A percentile compares a stretch with the other conserved stretches of the same genome.
Conservation (phyloP, 2,888 invertebrate genomes). For the Hirudinaria manillensis region DNA sequence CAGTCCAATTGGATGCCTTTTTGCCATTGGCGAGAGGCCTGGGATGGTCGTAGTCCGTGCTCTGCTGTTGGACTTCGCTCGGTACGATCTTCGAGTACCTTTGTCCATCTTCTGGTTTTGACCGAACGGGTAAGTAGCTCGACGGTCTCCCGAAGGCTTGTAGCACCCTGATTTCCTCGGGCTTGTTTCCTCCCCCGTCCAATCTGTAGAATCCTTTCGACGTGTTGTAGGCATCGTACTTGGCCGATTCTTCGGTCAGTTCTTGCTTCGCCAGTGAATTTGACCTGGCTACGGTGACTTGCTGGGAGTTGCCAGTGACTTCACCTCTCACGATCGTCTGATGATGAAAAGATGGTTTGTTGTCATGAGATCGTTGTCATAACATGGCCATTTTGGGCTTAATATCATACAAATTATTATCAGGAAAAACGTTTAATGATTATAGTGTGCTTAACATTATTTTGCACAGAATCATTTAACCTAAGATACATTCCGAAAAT, state of each 20-base stretch:
- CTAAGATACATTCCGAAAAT: too few relatives aligned
- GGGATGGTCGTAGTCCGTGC: too few relatives aligned
- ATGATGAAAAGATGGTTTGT: background rate
- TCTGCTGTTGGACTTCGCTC: too few relatives aligned
- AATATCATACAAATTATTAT: too few relatives aligned
- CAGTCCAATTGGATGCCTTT: slow-evolving; percentile 1
- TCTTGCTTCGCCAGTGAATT: slow-evolving; percentile 33
- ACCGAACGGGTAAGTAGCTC: slow-evolving; percentile 60
- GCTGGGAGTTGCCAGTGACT: background rate
- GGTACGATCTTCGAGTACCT: too few relatives aligned
- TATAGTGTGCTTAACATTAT: too few relatives aligned
- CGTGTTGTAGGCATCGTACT: background rate
- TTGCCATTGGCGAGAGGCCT: too few relatives aligned
- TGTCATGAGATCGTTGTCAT: too few relatives aligned
- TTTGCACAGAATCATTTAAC: too few relatives aligned
- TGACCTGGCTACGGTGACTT: slow-evolving; percentile 32
- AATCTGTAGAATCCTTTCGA: slow-evolving; percentile 1
- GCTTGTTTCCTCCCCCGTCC: background rate
- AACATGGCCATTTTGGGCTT: too few relatives aligned
- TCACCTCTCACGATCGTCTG: slow-evolving; percentile 7
- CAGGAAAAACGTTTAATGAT: too few relatives aligned
- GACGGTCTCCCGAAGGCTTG: slow-evolving; percentile 43
- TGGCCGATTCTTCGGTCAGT: background rate
- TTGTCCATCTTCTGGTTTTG: too few relatives aligned
- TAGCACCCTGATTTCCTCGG: slow-evolving; percentile 36